Conservation (phyloP, 53 echinoderm and acorn worm species). For the Crossaster papposus region DNA sequence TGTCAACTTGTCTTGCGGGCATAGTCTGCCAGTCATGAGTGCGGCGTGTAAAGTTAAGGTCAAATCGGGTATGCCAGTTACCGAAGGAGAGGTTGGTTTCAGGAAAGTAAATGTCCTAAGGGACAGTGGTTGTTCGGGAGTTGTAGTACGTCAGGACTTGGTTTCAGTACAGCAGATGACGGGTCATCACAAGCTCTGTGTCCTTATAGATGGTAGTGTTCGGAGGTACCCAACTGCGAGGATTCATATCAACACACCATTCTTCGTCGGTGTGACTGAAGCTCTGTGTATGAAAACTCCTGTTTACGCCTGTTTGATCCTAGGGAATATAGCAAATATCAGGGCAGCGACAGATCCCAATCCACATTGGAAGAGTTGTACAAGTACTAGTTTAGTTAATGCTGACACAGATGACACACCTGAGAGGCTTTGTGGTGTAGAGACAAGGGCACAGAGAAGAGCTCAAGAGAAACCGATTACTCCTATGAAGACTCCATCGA, state of each 20-base stretch:
- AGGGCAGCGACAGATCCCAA: slow-evolving; percentile 32
- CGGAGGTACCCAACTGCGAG: slow-evolving; percentile 21
- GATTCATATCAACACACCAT: slow-evolving; percentile 16
- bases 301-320: slow-evolving; percentile 9
- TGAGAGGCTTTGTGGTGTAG: neutral
- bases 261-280: neutral
- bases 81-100: neutral
- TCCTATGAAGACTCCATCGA: neutral
- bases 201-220: slow-evolving; percentile 30
- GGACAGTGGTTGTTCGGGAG: slow-evolving; percentile 50
- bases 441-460: slow-evolving; percentile 9
- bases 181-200: slow-evolving; percentile 12
- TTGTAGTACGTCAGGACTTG: slow-evolving; percentile 7
- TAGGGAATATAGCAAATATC: slow-evolving; percentile 13
- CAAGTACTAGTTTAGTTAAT: neutral
- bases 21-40: slow-evolving; percentile 48
- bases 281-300: slow-evolving; percentile 38
- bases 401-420: neutral
- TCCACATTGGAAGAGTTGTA: neutral
- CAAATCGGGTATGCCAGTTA: slow-evolving; percentile 30
- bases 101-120: slow-evolving; percentile 15
- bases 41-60: slow-evolving; percentile 20
- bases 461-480: neutral
- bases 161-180: neutral
- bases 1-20: slow-evolving; percentile 42